Evolutionary conservation across 2,113 vertebrate genomes (phyloP), one percentile per base, ranked within the genome.

Genomic region (Loxodonta africana): DNA sequence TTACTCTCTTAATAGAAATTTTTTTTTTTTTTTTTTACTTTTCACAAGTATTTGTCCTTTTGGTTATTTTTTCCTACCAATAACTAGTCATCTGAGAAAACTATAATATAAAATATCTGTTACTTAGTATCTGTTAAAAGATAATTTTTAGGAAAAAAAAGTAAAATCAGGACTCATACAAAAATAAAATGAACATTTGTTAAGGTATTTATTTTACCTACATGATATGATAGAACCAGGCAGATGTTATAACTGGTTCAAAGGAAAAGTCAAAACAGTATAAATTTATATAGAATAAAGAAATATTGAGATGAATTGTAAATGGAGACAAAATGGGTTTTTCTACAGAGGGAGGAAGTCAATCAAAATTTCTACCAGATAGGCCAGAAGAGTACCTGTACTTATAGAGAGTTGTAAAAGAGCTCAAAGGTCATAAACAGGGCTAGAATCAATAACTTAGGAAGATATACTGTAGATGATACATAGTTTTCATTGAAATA

Each of bases 121-220:
- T 94, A 60, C 9, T 33, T 74, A 89, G 9, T 77, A 21, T 73
- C 28, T 78, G 33, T 84, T 86, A 95, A 84, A 95, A 95, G 53
- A 77, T 28, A 44, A 23, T 91, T 93, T 90, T 7, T 84, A 25
- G 46, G 48, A 48, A 30, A 69, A 95, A 95, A 84, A 88, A 3
- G 20, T 73, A 33, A 92, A 90, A n/a, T 53, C 26, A 26, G 37
- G 8, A 81, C 46, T 93, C 30, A 85, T 46, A 91, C 11, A 85
- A 44, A 63, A 80, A 41, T 30, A 89, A 67, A 92, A 90, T 62
- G 11, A 90, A 83, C 30, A 8, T 30, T 53, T 28, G 15, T 26
- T 91, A 51, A 69, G 12, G n/a, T 57, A 41, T 41, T 62, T 71
- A 37, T 51, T 76, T 88, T 92, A 30, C 9, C 67, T 23, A 18